Percentiles rank a stretch among this genome's conserved stretches.
Conservation (phyloP, 2,888 invertebrate genomes). For the Eristalinus sepulchralis region DNA sequence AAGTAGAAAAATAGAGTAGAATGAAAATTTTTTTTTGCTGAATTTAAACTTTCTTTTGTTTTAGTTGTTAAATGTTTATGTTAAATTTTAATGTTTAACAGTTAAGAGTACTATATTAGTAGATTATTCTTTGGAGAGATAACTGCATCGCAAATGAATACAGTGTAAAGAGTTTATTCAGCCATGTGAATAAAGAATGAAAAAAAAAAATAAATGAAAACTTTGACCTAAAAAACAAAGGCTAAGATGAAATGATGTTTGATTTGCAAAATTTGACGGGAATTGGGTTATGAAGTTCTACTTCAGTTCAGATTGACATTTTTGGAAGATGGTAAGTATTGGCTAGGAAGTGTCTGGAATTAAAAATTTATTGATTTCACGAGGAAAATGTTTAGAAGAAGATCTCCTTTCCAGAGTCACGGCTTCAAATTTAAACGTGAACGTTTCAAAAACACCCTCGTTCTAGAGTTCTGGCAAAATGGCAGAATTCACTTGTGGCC, state of each 20-base stretch:
- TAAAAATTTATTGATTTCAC: too few species aligned
- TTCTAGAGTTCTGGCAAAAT: too few species aligned
- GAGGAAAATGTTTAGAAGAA: too few species aligned
- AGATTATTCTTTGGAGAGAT: conserved; percentile 36
- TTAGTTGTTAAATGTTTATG: conserved; percentile 32
- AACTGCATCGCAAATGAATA: conserved; percentile 12
- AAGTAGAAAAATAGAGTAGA: not conserved
- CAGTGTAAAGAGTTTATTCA: conserved; percentile 27
- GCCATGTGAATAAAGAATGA: conserved; percentile 32
- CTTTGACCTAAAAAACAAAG: conserved; percentile 15
- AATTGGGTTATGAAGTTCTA: not conserved
- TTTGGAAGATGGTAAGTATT: too few species aligned
- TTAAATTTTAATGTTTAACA: conserved; percentile 28
- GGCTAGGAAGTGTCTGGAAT: too few species aligned
- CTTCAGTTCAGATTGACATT: too few species aligned
- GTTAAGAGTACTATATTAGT: conserved; percentile 33
- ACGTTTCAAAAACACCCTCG: too few species aligned
- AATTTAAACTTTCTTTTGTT: not conserved
- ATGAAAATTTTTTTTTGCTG: not conserved
- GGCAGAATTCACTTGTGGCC: too few species aligned
- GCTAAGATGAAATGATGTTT: not conserved
- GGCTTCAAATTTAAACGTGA: too few species aligned
- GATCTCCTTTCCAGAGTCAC: too few species aligned
- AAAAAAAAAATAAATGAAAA: conserved; percentile 16
- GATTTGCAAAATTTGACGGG: not conserved